These are phyloP conservation scores for Cyphomyrus discorhynchus DNA, from an alignment of 2,113 vertebrate species.

Conservation along the genomic window DNA sequence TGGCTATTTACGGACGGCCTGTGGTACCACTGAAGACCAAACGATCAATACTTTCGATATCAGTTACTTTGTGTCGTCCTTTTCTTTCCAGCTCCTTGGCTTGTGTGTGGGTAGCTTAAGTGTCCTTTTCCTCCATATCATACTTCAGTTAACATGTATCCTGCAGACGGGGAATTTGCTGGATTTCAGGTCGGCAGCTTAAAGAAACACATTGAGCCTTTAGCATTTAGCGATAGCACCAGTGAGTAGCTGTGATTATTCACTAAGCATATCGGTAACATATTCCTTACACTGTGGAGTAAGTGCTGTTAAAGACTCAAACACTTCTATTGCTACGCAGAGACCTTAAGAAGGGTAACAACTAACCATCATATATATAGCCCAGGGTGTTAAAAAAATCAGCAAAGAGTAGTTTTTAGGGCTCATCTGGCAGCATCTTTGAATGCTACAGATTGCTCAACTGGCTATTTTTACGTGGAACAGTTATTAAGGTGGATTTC, in stretches of 20 bases:
- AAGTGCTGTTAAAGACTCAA: not conserved
- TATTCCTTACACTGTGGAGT: not conserved
- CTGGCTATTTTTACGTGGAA: not conserved
- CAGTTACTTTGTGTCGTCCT: not conserved
- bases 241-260: not conserved
- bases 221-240: not conserved
- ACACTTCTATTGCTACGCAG: not conserved
- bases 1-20: not conserved
- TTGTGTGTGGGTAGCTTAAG: not conserved
- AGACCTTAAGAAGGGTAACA: not conserved
- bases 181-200: not conserved
- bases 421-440: not conserved
- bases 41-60: not conserved
- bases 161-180: not conserved
- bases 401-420: not conserved
- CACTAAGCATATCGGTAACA: not conserved
- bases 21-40: not conserved
- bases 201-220: not conserved
- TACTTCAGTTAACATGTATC: not conserved
- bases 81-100: not conserved
- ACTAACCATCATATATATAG: not conserved
- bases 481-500: not conserved
- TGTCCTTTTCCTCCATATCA: not conserved
- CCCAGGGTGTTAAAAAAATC: not conserved
- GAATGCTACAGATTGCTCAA: not conserved